Percentiles rank a stretch among this genome's conserved stretches.
These are phyloP conservation scores for Mormyrus hasselquistii DNA, from an alignment of 2,797 vertebrate species.

Conservation along the genomic window DNA sequence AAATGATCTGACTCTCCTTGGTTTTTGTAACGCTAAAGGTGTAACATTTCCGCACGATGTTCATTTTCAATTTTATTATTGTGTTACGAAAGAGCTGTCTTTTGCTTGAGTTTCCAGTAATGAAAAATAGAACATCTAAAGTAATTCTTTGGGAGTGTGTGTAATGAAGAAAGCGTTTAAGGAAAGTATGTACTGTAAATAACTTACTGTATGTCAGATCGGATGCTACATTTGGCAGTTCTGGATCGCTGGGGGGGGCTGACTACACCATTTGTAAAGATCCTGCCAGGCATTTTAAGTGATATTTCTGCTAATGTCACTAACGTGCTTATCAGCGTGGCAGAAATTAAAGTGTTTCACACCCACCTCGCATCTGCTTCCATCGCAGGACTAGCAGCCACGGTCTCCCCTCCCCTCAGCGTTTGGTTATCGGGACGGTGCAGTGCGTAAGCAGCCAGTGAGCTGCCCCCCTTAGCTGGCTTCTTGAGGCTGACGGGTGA, in stretches of 20 bases:
- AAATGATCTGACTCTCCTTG: neutral
- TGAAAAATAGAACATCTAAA: neutral
- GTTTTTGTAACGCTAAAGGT: neutral
- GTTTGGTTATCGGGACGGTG: neutral
- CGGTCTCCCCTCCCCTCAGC: neutral
- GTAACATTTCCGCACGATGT: neutral
- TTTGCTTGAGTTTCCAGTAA: slow-evolving; percentile 10
- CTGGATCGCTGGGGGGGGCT: slow-evolving; percentile 26
- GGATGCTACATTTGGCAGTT: slow-evolving; percentile 47
- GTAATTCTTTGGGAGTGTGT: slow-evolving; percentile 11
- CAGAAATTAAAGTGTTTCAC: slow-evolving; percentile 55
- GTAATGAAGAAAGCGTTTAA: slow-evolving; percentile 38
- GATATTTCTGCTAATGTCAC: slow-evolving; percentile 27
- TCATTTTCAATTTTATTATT: neutral
- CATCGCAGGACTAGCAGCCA: neutral
- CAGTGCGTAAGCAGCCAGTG: neutral
- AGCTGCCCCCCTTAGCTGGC: neutral
- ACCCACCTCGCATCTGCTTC: slow-evolving; percentile 21
- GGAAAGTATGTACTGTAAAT: slow-evolving; percentile 49
- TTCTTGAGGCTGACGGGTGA: neutral
- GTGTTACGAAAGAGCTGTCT: neutral
- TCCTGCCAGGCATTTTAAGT: slow-evolving; percentile 21
- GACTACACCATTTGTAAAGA: neutral
- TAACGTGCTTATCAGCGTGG: slow-evolving; percentile 19
- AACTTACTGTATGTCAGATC: slow-evolving; percentile 61